Evolutionary conservation across 2,797 vertebrate species (phyloP), one percentile per base, ranked within the genome.

Genomic region (Eulemur coronatus): DNA sequence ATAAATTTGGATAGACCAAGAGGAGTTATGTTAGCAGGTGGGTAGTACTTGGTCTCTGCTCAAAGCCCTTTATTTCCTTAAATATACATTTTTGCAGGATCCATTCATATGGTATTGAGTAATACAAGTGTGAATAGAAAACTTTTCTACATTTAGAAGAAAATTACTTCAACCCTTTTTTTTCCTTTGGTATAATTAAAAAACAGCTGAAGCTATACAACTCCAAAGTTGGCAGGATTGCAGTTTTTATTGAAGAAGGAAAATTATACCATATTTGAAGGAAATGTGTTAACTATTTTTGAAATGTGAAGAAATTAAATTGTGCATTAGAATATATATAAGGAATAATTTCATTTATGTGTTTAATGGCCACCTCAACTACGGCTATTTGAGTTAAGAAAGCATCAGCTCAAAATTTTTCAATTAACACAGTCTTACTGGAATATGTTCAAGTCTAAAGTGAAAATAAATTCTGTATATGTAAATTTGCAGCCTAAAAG

Each of bases 231-330:
- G 69, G 57, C 79, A 93, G 41, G 11, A 59, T 48, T 87, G 20
- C 67, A 70, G 13, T 90, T 96, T 87, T 94, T 79, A 57, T 28
- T 72, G 28, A 84, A 22, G 20, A 80, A 73, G n/a, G 26, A 52
- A 96, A 96, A 93, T 89, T 85, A 86, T 22, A 2, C 20, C 14
- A 61, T 50, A 59, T 91, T 93, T 63, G 33, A 94, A 86, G n/a
- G 91, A 95, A 92, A 72, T 30, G 81, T 28, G 13, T 90, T 65
- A 90, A 69, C 78, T 95, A 67, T 92, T 86, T 97, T 94, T 86
- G 69, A 91, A 92, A 82, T 69, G 24, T 59, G 35, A 33, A 28
- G 8, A 5, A 89, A 84, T 57, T 94, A 91, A 94, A 75, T 69
- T 76, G 76, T 81, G 6, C 48, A n/a, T 73, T 93, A 38, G 17